Evolutionary conservation across 2,888 invertebrate species (phyloP), one percentile per base, ranked within the genome.

Genomic region (Noctua janthina): DNA sequence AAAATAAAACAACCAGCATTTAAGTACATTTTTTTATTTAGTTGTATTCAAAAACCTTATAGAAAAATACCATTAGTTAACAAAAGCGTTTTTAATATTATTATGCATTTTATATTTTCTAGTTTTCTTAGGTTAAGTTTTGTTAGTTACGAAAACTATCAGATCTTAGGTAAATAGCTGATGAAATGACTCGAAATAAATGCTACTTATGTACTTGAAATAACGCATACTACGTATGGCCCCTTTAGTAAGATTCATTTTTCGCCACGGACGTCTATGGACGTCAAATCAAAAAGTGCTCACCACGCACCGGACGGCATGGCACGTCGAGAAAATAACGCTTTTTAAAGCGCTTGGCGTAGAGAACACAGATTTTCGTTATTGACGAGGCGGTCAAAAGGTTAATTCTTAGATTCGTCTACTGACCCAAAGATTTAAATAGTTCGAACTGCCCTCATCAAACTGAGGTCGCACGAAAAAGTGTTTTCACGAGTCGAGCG

Each of bases 21-120:
- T 87, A 88, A 88, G 88, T 87, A 87, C 88, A 67, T 66, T 82
- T 85, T 81, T 87, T 88, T 70, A 76, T 76, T 87, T 43, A 64
- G 0, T 59, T 82, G 46, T 64, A 66, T 82, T 74, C 20, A 74
- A 88, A 84, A 79, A 77, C 68, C 72, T 74, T 66, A 77, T 4
- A 67, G 62, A 86, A 75, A 64, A 74, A 73, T 74, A 78, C 68
- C 54, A 78, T 70, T 83, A 74, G 39, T 71, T 78, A 78, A 84
- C 71, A 87, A 74, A 51, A 68, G 56, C 3, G 20, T 67, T 6
- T 10, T 74, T 51, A 46, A 1, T 86, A 70, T 70, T 59, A 80
- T 74, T 79, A 74, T 74, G 59, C 67, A 62, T 20, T 35, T 49
- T 49, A 54, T 70, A 71, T 62, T 74, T 10, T n/a, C n/a, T 39